Conservation (phyloP, 1,140 invertebrate genomes). For the Eulimnadia texana region DNA sequence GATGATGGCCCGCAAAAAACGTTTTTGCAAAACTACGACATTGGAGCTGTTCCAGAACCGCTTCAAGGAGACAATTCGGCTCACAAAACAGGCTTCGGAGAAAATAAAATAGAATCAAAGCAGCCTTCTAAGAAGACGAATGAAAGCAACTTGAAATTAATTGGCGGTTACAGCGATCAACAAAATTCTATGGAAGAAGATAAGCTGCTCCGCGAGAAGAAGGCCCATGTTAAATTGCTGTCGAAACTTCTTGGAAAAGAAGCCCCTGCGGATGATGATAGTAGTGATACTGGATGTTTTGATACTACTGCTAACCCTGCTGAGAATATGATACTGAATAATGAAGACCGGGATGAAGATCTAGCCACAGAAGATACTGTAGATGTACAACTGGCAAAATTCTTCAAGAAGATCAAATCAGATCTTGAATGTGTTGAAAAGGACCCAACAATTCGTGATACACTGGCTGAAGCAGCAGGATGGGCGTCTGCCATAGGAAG, state of each 20-base stretch:
- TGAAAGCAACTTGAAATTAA: neutral
- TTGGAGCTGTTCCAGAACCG: neutral
- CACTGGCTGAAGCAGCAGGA: constrained; percentile 48
- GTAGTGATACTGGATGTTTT: neutral
- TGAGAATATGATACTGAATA: neutral
- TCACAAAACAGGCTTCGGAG: neutral
- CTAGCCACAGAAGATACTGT: neutral
- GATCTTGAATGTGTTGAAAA: constrained; percentile 17
- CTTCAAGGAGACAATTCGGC: neutral
- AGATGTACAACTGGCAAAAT: neutral
- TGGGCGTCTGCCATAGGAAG: constrained; percentile 48
- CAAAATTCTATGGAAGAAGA: neutral
- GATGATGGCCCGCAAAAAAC: neutral
- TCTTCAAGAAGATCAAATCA: constrained; percentile 12
- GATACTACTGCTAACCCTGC: neutral
- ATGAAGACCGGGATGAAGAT: too few relatives aligned
- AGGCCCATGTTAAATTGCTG: constrained; percentile 7
- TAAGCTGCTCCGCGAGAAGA: constrained; percentile 1
- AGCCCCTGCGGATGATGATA: neutral
- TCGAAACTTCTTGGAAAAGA: constrained; percentile 15
- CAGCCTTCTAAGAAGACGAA: neutral
- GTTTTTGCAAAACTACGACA: neutral
- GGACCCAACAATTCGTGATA: constrained; percentile 33
- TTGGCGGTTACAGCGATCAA: neutral
- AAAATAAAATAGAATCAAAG: neutral